phyloP scores from a whole-genome alignment of 2,113 vertebrate genomes.

The Epinephelus lanceolatus region DNA sequence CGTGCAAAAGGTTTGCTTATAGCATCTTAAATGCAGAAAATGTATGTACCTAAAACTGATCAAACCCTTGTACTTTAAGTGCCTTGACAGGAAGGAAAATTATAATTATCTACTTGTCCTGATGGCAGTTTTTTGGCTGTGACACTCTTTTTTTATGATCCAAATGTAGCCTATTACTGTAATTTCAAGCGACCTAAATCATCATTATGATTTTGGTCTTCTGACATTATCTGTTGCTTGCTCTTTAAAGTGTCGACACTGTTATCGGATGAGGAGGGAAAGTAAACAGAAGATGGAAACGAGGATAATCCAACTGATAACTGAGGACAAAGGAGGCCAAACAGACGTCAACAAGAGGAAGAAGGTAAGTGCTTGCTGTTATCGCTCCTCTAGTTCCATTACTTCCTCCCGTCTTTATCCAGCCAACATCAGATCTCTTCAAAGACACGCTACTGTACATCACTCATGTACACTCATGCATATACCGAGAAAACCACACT shows the following conservation, averaged over 20 bases:
- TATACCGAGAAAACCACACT: constrained; percentile 42
- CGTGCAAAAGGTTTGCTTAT: not conserved
- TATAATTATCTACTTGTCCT: not conserved
- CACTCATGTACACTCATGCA: constrained; percentile 66
- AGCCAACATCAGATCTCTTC: constrained; percentile 48
- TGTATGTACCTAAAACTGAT: not conserved
- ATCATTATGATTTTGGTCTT: not conserved
- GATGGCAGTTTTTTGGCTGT: constrained; percentile 12
- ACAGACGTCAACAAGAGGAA: constrained; percentile 32
- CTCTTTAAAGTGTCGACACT: constrained; percentile 58
- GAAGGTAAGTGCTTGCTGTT: constrained; percentile 25
- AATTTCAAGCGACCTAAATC: not conserved
- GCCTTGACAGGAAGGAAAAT: not conserved
- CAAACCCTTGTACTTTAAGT: not conserved
- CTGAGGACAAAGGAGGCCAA: constrained; percentile 40
- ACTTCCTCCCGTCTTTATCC: constrained; percentile 30
- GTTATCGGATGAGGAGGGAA: constrained; percentile 6
- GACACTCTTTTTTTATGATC: not conserved
- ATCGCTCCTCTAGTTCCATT: constrained; percentile 24
- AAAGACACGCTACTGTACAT: constrained; percentile 57
- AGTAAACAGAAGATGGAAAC: not conserved
- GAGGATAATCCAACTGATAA: not conserved
- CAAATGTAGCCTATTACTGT: not conserved
- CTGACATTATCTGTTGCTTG: constrained; percentile 41
- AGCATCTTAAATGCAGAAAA: not conserved